Evolutionary conservation across 2,113 vertebrate species (phyloP), one percentile per base, ranked within the genome.

Genomic region (Lepisosteus osseus): DNA sequence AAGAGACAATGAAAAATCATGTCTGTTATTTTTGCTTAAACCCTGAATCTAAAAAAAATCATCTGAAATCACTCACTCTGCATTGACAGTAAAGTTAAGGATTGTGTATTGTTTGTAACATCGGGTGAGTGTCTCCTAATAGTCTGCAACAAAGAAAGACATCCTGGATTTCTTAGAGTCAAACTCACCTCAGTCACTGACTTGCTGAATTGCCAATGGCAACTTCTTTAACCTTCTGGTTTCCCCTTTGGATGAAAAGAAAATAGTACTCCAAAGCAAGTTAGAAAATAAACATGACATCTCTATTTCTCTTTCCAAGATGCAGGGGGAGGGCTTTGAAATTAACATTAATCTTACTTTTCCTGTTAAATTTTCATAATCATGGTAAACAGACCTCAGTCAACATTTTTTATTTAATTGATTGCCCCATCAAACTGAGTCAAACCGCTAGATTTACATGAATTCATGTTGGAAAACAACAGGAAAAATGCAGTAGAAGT

Each of bases 171-270:
- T 65, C 13, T 15, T 40, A 15, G 42, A 45, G 55, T 61, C 64
- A 55, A 56, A 59, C 29, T 47, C 29, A 5, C 45, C 29, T 11
- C 8, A 51, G 29, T 13, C 70, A 29, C 17, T 2, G 71, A 40
- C 71, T 59, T 45, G 8, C 42, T 29, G 14, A 44, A 29, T 41
- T 40, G 61, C 45, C 51, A 29, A 4, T n/a, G 51, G 51, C 41
- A 11, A 44, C n/a, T 29, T n/a, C 15, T 15, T 59, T 68, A 54
- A 63, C 66, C 72, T 72, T 61, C 41, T 7, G 61, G 29, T 14
- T 47, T 29, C 59, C 57, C 61, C 54, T 68, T 12, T 44, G 43
- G 45, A 73, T 17, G 41, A 72, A 44, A 72, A 4, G 4, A 41
- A 12, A 12, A 7, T 29, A 12, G 14, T 47, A 61, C 65, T 12